A percentile compares a stretch with the other conserved stretches of the same genome.
Conservation (phyloP, 2,888 invertebrate genomes). For the Tipula lateralis region DNA sequence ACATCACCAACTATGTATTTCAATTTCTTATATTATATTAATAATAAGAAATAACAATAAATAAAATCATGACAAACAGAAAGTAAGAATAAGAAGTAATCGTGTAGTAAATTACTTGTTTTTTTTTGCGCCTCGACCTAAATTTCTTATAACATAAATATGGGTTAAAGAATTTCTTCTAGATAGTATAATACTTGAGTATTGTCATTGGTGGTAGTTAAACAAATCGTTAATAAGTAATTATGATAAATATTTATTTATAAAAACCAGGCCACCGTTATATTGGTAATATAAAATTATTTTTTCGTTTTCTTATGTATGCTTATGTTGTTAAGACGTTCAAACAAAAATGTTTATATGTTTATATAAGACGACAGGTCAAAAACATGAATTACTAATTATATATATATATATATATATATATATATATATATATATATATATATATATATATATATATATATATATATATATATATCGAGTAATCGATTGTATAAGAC, state of each 20-base stretch:
- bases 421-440: too few relatives aligned
- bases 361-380: not conserved
- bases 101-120: not conserved
- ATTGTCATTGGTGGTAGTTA: not conserved
- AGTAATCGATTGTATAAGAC: not conserved
- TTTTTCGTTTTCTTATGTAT: not conserved
- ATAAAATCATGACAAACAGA: not conserved
- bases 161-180: slow-evolving; percentile 11
- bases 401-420: not conserved
- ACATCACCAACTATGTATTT: not conserved
- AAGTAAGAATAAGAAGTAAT: not conserved
- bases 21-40: not conserved
- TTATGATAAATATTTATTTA: not conserved
- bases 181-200: not conserved
- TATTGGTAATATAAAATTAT: not conserved
- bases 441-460: too few relatives aligned
- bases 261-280: slow-evolving; percentile 26
- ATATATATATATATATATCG: too few relatives aligned
- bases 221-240: slow-evolving; percentile 27
- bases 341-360: not conserved
- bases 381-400: not conserved
- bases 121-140: slow-evolving; percentile 6
- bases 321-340: not conserved
- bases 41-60: not conserved
- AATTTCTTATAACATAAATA: not conserved